These are phyloP conservation scores for Tetrao urogallus DNA, from an alignment of 2,113 vertebrate genomes.

Conservation along the genomic window DNA sequence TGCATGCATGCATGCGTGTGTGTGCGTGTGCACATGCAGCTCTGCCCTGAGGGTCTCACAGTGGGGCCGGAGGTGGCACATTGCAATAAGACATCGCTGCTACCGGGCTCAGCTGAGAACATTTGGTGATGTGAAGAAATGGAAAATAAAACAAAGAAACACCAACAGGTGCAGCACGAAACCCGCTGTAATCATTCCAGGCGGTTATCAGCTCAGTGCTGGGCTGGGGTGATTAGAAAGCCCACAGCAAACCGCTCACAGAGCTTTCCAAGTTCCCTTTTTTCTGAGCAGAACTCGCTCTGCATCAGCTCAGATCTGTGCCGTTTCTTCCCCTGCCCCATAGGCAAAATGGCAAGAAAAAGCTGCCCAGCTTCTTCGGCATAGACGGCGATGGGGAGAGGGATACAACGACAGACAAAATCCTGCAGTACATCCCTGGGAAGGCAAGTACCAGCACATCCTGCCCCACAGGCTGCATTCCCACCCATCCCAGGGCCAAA, in stretches of 20 bases:
- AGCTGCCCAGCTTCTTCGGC: constrained; percentile 72
- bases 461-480: not conserved
- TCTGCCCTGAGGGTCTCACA: not conserved
- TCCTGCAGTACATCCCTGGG: constrained; percentile 79
- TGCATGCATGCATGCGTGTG: accelerated
- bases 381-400: constrained; percentile 62
- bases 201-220: not conserved
- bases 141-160: not conserved
- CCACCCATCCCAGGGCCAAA: not conserved
- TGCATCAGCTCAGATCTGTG: not conserved
- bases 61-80: not conserved
- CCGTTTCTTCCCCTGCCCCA: not conserved
- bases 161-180: not conserved
- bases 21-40: not conserved
- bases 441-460: constrained; percentile 68
- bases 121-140: not conserved
- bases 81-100: accelerated
- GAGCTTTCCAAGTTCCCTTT: constrained; percentile 7
- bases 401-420: constrained; percentile 71
- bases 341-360: constrained; percentile 77
- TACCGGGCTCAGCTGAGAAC: not conserved
- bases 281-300: not conserved
- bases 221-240: not conserved
- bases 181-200: not conserved
- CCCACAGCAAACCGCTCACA: not conserved